Conservation (phyloP, 2,888 invertebrate genomes). For the Ophion obscuratus region DNA sequence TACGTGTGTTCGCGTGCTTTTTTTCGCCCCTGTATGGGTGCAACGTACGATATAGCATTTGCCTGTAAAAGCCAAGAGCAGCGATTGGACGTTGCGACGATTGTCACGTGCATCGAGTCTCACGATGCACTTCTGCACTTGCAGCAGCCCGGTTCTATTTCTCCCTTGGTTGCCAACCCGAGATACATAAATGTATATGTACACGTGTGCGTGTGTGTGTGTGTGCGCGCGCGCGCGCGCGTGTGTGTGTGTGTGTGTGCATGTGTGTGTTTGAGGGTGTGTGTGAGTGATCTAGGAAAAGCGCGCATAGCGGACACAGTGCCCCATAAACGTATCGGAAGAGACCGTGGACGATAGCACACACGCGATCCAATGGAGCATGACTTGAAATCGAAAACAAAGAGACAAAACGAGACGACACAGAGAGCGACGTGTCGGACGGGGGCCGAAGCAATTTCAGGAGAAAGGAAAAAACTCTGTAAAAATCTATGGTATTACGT, state of each 20-base stretch:
- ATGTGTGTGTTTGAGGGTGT: neutral
- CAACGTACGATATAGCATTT: constrained; percentile 16
- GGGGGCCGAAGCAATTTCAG: constrained; percentile 7
- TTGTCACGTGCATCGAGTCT: constrained; percentile 68
- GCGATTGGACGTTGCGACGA: constrained; percentile 58
- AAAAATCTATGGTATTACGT: neutral
- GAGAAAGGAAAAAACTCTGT: constrained; percentile 13
- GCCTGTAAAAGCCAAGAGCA: constrained; percentile 48
- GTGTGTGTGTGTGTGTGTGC: neutral
- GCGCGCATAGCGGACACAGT: constrained; percentile 14
- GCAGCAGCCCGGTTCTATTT: constrained; percentile 42
- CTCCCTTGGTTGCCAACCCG: constrained; percentile 20
- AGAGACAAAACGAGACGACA: constrained; percentile 30
- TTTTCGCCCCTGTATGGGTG: neutral
- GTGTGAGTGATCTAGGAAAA: constrained; percentile 1
- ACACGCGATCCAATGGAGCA: constrained; percentile 40
- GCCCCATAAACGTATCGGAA: constrained; percentile 49
- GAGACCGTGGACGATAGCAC: constrained; percentile 35
- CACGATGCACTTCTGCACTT: constrained; percentile 52
- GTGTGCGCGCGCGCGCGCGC: neutral
- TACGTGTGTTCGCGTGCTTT: constrained; percentile 6
- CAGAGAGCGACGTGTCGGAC: constrained; percentile 22
- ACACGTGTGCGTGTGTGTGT: neutral
- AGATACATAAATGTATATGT: constrained; percentile 2
- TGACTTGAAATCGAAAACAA: constrained; percentile 42